Evolutionary conservation across 2,113 vertebrate genomes (phyloP).

Genomic region (Myiopsitta monachus): DNA sequence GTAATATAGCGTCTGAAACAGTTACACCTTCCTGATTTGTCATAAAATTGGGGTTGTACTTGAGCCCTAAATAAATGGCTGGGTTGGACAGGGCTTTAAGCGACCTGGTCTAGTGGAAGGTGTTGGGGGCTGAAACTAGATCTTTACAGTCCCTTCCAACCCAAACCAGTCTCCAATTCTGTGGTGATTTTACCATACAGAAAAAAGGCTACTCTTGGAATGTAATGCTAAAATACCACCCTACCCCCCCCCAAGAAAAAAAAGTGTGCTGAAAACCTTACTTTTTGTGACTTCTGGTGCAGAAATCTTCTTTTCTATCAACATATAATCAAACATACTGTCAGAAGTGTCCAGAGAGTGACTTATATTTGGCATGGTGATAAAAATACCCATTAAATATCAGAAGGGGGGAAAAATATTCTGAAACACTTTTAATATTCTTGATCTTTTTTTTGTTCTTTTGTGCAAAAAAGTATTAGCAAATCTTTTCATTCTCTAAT

Average conservation of each 20-base stretch:
- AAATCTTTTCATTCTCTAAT: not conserved
- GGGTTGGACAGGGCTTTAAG: not conserved
- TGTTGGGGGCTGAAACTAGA: not conserved
- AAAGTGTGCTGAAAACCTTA: not conserved
- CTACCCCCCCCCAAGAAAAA: not conserved
- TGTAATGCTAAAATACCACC: not conserved
- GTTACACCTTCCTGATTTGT: not conserved
- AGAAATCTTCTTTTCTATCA: not conserved
- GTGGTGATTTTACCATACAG: not conserved
- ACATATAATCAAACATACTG: not conserved
- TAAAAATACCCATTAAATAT: not conserved
- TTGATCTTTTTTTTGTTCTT: not conserved
- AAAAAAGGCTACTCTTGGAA: not conserved
- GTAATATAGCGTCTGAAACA: not conserved
- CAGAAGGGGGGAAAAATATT: not conserved
- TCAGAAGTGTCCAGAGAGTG: not conserved
- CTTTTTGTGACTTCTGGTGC: not conserved
- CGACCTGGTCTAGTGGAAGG: not conserved
- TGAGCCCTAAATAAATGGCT: not conserved
- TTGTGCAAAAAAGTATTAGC: not conserved
- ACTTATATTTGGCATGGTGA: not conserved
- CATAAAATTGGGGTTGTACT: not conserved
- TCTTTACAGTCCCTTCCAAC: not conserved
- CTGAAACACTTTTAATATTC: not conserved
- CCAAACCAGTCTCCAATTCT: not conserved